phyloP scores from a whole-genome alignment of 2,113 vertebrate species.

The Macroglossus sobrinus region DNA sequence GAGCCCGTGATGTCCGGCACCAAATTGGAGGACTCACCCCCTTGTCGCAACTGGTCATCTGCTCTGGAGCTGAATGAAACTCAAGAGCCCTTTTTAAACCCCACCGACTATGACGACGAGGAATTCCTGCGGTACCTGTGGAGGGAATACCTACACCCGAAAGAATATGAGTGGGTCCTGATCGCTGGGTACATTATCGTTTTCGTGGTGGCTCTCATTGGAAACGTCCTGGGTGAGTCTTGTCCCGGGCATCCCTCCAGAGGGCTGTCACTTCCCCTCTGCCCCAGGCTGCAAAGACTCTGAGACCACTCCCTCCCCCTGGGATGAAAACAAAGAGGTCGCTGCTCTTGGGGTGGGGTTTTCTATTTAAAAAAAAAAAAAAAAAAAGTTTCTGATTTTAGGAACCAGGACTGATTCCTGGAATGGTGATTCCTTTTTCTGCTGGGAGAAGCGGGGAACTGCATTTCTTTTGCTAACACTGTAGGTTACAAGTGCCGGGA shows the following conservation, averaged over 20 bases:
- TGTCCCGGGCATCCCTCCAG: neutral
- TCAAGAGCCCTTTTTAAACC: slow-evolving; percentile 76
- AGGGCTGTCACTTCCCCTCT: neutral
- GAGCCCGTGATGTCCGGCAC: slow-evolving; percentile 86
- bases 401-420: neutral
- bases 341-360: neutral
- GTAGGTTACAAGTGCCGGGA: neutral
- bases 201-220: slow-evolving; percentile 93
- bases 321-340: slow-evolving; percentile 60
- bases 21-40: slow-evolving; percentile 77
- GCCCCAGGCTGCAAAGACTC: neutral
- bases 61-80: slow-evolving; percentile 83
- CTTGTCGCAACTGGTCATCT: slow-evolving; percentile 85
- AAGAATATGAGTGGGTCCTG: slow-evolving; percentile 96
- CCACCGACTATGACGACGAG: slow-evolving; percentile 92
- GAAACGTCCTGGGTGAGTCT: slow-evolving; percentile 95
- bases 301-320: neutral
- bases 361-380: neutral
- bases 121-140: slow-evolving; percentile 95
- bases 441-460: neutral
- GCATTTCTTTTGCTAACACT: neutral
- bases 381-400: slow-evolving; percentile 54
- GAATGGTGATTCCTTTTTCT: neutral
- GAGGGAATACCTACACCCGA: slow-evolving; percentile 95
- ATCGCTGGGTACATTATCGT: slow-evolving; percentile 95